Base-by-base conservation (phyloP, 2,888 invertebrate genomes). In the Pemphredon lugubris region DNA sequence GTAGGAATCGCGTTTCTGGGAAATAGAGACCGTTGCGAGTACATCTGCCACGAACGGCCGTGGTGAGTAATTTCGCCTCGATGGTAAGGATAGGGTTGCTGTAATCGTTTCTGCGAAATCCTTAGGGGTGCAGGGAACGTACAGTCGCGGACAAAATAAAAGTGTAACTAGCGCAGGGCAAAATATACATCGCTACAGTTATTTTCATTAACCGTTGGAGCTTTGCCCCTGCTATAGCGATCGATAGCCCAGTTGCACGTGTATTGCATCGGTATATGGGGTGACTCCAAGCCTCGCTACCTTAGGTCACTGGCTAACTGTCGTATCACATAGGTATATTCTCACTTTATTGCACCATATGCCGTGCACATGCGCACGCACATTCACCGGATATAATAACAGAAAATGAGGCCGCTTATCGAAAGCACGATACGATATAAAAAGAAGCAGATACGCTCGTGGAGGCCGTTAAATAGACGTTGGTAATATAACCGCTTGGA, bases 181-280 rank as follows among this genome's bases (percentile, higher is more conserved):
- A 75, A 81, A 75, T 73, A 73, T 70, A 78, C 82, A 74, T 61
- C 66, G 75, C 74, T 71, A 83, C 78, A 81, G 84, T 84, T 83
- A 84, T 83, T 83, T 84, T 82, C 84, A 84, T 84, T 84, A 83
- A 84, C 71, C 84, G 79, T 53, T 69, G 72, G 78, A 69, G 77
- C 85, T 85, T 86, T 85, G 82, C 82, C 83, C 82, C 79, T 69
- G 61, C 73, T 75, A 79, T 69, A 81, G 53, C 72, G 79, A 86
- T 88, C 88, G 86, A 88, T 88, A 88, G 87, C 87, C 86, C 87
- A 87, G 83, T 88, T 87, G 86, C 85, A 86, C 85, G 86, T 86
- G 86, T 82, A 83, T 83, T 81, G 83, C 84, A 85, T 84, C 82
- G 85, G 85, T 81, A 83, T 75, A 77, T 75, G 77, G 68, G 81